phyloP scores from a whole-genome alignment of 1,140 invertebrate genomes.

The Brachionus angularis region DNA sequence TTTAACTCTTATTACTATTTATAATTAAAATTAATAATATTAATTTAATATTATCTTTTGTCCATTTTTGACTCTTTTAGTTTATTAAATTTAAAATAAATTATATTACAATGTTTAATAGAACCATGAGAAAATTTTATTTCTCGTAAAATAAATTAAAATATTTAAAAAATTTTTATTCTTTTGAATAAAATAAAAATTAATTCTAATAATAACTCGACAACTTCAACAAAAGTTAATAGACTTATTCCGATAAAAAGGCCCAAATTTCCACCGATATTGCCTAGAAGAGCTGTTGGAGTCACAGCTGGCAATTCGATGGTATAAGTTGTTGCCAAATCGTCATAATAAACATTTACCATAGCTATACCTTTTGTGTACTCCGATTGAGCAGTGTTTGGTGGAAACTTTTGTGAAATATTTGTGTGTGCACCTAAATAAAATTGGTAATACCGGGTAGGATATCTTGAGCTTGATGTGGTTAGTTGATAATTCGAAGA shows the following conservation, averaged over 20 bases:
- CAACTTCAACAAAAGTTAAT: constrained; percentile 35
- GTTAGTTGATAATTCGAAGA: constrained; percentile 25
- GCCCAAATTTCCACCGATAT: constrained; percentile 34
- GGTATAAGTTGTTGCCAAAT: constrained; percentile 27
- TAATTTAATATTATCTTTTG: too few relatives aligned
- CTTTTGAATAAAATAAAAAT: constrained; percentile 11
- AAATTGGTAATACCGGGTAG: constrained; percentile 22
- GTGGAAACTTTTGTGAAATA: constrained; percentile 10
- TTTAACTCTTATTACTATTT: too few relatives aligned
- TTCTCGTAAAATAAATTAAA: too few relatives aligned
- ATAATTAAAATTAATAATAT: too few relatives aligned
- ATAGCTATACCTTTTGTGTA: constrained; percentile 14
- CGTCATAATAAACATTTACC: constrained; percentile 38
- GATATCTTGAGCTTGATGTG: constrained; percentile 25
- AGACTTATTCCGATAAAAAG: constrained; percentile 43
- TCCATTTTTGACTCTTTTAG: too few relatives aligned
- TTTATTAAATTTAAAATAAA: too few relatives aligned
- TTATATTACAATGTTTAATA: too few relatives aligned
- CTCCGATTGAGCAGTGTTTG: neutral
- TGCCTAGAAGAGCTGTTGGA: constrained; percentile 10
- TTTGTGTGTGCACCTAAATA: constrained; percentile 20
- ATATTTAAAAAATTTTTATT: too few relatives aligned
- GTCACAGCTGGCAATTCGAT: constrained; percentile 10
- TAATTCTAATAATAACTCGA: constrained; percentile 32
- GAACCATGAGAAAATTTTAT: too few relatives aligned